A percentile compares a stretch with the other conserved stretches of the same genome.
phyloP scores from a whole-genome alignment of 1,140 invertebrate genomes.

The Brachystomella parvula region DNA sequence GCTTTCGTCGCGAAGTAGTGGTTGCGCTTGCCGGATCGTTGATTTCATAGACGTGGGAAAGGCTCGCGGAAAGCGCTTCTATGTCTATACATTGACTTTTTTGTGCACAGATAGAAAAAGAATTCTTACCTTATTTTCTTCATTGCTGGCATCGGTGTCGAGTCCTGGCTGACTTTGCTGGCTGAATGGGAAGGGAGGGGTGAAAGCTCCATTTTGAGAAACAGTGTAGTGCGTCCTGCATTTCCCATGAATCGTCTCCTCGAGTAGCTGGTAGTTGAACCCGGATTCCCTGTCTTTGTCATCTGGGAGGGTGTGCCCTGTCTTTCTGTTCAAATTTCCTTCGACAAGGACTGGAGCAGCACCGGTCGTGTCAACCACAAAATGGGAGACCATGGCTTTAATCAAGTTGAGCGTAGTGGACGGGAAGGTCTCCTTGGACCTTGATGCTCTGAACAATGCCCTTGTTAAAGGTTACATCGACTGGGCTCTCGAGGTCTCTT shows the following conservation, averaged over 20 bases:
- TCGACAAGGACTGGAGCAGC: conserved; percentile 22
- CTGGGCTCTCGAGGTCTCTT: conserved; percentile 23
- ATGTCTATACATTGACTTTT: no score
- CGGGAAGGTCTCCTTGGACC: conserved; percentile 21
- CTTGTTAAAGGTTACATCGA: conserved; percentile 13
- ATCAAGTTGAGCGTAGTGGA: conserved; percentile 29
- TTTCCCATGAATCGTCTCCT: conserved; percentile 29
- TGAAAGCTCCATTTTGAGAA: conserved; percentile 29
- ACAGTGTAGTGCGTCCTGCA: conserved; percentile 34
- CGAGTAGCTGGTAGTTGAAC: conserved; percentile 30
- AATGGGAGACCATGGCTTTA: conserved; percentile 29
- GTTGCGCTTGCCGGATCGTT: no score
- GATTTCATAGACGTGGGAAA: no score
- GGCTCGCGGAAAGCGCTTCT: no score
- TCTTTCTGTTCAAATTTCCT: conserved; percentile 35
- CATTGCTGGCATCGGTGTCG: neutral
- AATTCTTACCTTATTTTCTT: no score
- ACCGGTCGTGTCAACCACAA: conserved; percentile 27
- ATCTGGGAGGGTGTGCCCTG: conserved; percentile 23
- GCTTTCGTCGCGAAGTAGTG: no score
- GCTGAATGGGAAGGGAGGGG: conserved; percentile 22
- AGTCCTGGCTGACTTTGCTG: conserved; percentile 19
- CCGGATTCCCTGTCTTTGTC: conserved; percentile 29
- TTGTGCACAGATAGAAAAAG: no score
- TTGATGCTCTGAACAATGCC: conserved; percentile 29